Percentiles rank a stretch among this genome's conserved stretches.
These are phyloP conservation scores for Drosophila atripex DNA, from an alignment of 2,888 invertebrate species.

Conservation along the genomic window DNA sequence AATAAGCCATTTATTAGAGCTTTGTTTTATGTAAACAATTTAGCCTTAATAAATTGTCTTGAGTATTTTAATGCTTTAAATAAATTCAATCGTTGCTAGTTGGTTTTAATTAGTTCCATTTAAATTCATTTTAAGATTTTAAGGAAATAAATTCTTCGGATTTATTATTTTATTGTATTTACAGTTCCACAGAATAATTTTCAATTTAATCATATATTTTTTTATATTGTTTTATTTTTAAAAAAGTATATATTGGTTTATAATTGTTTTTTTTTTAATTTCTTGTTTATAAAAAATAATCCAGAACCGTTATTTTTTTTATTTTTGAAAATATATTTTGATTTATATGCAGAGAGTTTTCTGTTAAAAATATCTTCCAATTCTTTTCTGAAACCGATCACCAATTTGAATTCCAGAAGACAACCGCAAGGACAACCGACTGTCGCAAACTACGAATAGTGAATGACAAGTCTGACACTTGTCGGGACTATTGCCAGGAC, in stretches of 20 bases:
- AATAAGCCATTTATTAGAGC: constrained; percentile 15
- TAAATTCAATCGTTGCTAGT: neutral
- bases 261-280: no score
- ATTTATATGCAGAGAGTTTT: neutral
- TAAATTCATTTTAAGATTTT: neutral
- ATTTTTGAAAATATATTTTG: neutral
- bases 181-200: neutral
- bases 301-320: neutral
- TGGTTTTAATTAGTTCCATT: neutral
- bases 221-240: no score
- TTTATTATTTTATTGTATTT: neutral
- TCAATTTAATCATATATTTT: no score
- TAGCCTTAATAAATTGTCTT: neutral
- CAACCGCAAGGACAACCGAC: constrained; percentile 51
- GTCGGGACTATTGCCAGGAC: constrained; percentile 34
- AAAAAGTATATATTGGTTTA: no score
- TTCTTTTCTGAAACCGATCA: constrained; percentile 20
- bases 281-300: neutral
- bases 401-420: neutral
- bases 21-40: neutral
- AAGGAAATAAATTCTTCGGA: neutral
- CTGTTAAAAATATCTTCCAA: neutral
- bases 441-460: constrained; percentile 53
- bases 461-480: constrained; percentile 53
- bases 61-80: neutral